Percentiles rank a stretch among this genome's conserved stretches.
Conservation (phyloP, 2,797 vertebrate species). For the Eremophila alpestris region DNA sequence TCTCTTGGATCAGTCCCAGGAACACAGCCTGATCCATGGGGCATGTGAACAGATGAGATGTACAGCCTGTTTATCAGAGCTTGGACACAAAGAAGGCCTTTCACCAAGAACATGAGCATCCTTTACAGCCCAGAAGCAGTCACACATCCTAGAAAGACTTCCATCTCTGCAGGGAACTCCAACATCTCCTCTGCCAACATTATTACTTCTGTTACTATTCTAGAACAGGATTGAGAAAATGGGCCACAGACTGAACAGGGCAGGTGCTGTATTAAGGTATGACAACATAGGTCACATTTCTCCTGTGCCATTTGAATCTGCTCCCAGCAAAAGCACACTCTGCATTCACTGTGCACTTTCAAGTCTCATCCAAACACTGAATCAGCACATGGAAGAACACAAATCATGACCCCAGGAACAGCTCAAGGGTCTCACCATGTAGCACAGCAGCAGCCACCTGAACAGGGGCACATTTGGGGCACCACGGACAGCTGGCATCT, state of each 20-base stretch:
- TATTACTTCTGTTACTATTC: neutral
- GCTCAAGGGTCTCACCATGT: neutral
- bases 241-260: neutral
- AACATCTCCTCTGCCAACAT: neutral
- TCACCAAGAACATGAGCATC: neutral
- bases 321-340: neutral
- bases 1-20: neutral
- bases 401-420: neutral
- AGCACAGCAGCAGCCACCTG: neutral
- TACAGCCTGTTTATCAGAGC: neutral
- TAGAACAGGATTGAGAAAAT: neutral
- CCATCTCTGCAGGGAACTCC: neutral
- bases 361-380: neutral
- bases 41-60: neutral
- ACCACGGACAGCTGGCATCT: neutral
- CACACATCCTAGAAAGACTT: neutral
- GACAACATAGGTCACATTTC: neutral
- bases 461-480: neutral
- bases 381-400: rapidly evolving
- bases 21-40: neutral
- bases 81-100: neutral
- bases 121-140: neutral
- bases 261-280: neutral
- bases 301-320: neutral
- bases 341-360: neutral